Evolutionary conservation across 1,140 invertebrate species (phyloP), one percentile per base, ranked within the genome.

Genomic region (Hypsibius dujardini): DNA sequence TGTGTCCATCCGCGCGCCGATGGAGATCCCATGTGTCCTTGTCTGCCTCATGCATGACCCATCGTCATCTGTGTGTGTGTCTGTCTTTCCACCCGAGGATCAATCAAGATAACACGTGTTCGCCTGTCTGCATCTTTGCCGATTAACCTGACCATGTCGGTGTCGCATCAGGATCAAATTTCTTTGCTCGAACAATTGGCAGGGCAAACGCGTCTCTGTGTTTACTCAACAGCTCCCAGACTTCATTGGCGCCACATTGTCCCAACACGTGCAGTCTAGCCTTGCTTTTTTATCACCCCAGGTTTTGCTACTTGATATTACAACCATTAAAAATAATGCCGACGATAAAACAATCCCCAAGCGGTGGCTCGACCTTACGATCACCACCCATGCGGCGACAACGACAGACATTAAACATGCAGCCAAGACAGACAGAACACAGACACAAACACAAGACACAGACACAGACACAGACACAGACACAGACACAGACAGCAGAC

Each of bases 211-310:
- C 50, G 7, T 12, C 7, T n/a, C 7, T 56, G n/a, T 56, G 50
- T 56, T 56, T 56, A 56, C 50, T n/a, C 50, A 56, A 12, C 7
- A 56, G 50, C 50, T 56, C 42, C 45, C 42, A 7, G 12, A 7
- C 42, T 67, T 67, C 62, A 67, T 67, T 67, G 62, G 62, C 62
- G 62, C 62, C 62, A 67, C 12, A 15, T 45, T 67, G 62, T 67
- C 3, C 45, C 12, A 67, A 56, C 50, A 56, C 50, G 7, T 56
- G 50, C 28, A 28, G 28, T 28, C 28, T 28, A 28, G 28, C 28
- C 28, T 28, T 28, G 28, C 28, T 28, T 28, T 28, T 28, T 28
- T 28, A 28, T 28, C 28, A 28, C 28, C 28, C 28, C 28, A 28
- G 28, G 28, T 28, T 56, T 56, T 12, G n/a, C n/a, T 56, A 56